These are phyloP conservation scores for Arctia plantaginis DNA, from an alignment of 2,888 invertebrate genomes.

Conservation along the genomic window DNA sequence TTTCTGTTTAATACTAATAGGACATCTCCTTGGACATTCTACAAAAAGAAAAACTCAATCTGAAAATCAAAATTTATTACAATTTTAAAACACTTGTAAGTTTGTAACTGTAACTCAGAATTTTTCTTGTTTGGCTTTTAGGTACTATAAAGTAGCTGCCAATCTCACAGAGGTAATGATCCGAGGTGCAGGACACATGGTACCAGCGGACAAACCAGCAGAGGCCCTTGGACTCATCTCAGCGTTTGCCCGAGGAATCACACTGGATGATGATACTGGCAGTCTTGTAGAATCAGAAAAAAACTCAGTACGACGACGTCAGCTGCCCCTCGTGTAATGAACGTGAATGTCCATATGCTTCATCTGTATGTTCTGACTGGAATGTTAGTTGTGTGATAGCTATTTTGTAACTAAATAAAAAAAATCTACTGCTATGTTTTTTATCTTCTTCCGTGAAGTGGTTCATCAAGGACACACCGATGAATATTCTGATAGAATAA, in stretches of 20 bases:
- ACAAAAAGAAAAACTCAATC: not conserved
- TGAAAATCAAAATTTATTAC: not conserved
- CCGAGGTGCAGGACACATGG: constrained; percentile 89
- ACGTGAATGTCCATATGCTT: constrained; percentile 16
- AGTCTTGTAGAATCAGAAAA: constrained; percentile 68
- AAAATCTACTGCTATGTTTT: not conserved
- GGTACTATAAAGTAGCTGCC: constrained; percentile 85
- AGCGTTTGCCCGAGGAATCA: constrained; percentile 84
- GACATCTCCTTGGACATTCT: not conserved
- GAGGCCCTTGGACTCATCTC: constrained; percentile 87
- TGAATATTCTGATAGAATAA: not conserved
- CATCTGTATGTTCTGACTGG: constrained; percentile 31
- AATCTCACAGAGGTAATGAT: constrained; percentile 88
- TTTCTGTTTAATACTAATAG: too few species aligned
- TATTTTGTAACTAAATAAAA: constrained; percentile 28
- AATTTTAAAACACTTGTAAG: too few species aligned
- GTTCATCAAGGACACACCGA: not conserved
- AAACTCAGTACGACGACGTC: constrained; percentile 65
- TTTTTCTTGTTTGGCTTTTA: constrained; percentile 48
- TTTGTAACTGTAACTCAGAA: too few species aligned
- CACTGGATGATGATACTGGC: constrained; percentile 72
- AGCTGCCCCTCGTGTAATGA: constrained; percentile 53
- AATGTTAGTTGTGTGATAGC: constrained; percentile 27
- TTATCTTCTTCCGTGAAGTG: not conserved
- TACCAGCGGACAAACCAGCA: constrained; percentile 88